Base-by-base conservation (phyloP, 2,888 invertebrate species). In the Caenorhabditis angaria region DNA sequence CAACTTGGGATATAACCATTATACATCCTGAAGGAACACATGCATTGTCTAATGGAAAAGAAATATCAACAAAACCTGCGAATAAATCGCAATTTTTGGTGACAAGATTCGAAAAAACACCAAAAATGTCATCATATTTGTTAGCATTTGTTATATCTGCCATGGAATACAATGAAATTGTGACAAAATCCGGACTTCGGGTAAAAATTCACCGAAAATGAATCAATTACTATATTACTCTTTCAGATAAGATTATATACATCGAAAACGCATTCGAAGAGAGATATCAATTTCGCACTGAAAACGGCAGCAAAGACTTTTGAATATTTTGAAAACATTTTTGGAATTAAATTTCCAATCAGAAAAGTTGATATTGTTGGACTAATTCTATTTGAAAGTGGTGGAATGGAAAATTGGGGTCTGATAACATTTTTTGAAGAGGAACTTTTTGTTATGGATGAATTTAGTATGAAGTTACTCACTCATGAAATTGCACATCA, bases 401-500 rank as follows among this genome's bases (percentile, higher is more conserved):
- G 41, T 41, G 41, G 14, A 2, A 41, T 41, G 41, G 41, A 41
- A 14, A 41, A 41, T 41, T 41, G 41, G 41, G 41, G 41, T 12
- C 18, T 41, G 18, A 41, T 41, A 6, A 41, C 41, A 2, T 41
- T 41, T 14, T 3, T 2, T 12, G 8, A 41, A 10, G 8, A 2
- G 5, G 41, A 12, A 14, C 18, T 41, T 12, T 41, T 18, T 41
- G 41, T 12, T 12, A 10, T 3, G 3, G 8, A 5, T 3, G 18
- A 14, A 3, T 10, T 12, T 18, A 41, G 3, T 14, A 18, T 18
- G 3, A 18, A 6, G 18, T 3, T 41, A 41, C 10, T 41, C 3
- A 18, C 41, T 3, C 41, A 41, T 14, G 41, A 41, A 41, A 41
- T 41, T 2, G 41, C 41, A 18, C 73, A 73, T 61, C 66, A 88